Base-by-base conservation (phyloP, 2,113 vertebrate genomes). In the Myrmecophaga tridactyla region DNA sequence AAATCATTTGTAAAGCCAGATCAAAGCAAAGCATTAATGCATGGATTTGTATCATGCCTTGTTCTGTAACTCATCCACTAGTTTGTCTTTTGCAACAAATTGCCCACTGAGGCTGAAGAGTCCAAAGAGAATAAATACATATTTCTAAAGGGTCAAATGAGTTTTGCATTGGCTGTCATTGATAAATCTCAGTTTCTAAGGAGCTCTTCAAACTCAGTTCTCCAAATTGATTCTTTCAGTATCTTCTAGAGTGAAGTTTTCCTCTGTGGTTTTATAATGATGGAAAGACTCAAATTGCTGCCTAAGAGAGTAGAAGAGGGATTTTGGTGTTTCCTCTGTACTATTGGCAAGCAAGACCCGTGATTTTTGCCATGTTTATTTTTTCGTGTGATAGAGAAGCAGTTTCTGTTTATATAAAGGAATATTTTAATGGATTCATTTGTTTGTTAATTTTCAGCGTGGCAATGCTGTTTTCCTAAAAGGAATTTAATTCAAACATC, bases 21-120 rank as follows among this genome's bases (percentile, higher is more conserved):
- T 96, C 75, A 97, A 95, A 95, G 94, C 7, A 11, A 43, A 39
- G 36, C 60, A 18, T 96, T 93, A 96, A 86, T 84, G 93, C 78
- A 81, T 58, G 78, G 78, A 90, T 90, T 86, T 86, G 29, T 89
- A 81, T 63, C 9, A 14, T 76, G 92, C 77, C 73, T 63, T 77
- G 11, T 91, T 75, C 78, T 72, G 89, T 56, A n/a, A 11, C 56
- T 92, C 36, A 0, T 83, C n/a, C 62, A 94, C 76, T 6, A 14
- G 46, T 76, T 89, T 94, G 73, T 96, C 91, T 91, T 72, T 63
- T 91, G 78, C 90, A 86, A 46, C 65, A 67, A 96, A 77, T 31
- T 17, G 0, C 72, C 93, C 87, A 63, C 48, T 53, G 60, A 69
- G 48, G 18, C 46, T 67, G 36, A 63, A 77, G 51, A 73, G 70